Conservation (phyloP, 2,113 vertebrate species). For the Alethe castanea region DNA sequence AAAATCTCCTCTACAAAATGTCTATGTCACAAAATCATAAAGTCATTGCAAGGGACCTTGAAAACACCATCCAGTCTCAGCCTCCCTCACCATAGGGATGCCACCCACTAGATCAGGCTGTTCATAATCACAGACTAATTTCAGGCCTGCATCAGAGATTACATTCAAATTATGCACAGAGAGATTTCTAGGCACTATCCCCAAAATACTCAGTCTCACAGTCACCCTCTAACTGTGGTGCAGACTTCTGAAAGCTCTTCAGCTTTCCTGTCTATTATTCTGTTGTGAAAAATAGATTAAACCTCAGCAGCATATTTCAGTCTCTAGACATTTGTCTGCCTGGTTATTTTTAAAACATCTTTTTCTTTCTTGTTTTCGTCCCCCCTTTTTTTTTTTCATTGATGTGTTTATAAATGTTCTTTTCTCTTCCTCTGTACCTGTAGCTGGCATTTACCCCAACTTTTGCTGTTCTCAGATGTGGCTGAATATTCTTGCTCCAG, state of each 20-base stretch:
- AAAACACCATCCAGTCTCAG: not conserved
- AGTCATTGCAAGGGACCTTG: not conserved
- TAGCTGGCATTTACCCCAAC: not conserved
- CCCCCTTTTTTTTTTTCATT: not conserved
- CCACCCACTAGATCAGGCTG: not conserved
- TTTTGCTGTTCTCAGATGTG: not conserved
- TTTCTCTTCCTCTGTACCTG: not conserved
- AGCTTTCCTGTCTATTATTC: not conserved
- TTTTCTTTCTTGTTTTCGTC: not conserved
- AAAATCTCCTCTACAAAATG: not conserved
- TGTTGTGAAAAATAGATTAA: not conserved
- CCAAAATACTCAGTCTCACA: not conserved
- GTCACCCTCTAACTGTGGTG: not conserved
- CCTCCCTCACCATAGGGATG: not conserved
- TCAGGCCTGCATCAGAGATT: not conserved
- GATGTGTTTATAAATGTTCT: not conserved
- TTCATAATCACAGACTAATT: not conserved
- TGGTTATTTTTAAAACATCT: not conserved
- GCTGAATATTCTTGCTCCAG: constrained; percentile 35
- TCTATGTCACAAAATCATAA: not conserved
- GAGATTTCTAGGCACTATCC: not conserved
- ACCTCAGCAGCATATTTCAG: not conserved
- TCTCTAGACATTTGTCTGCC: not conserved
- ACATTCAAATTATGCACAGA: not conserved
- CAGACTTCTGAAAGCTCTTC: not conserved